Evolutionary conservation across 2,113 vertebrate species (phyloP).

Genomic region (Budorcas taxicolor): DNA sequence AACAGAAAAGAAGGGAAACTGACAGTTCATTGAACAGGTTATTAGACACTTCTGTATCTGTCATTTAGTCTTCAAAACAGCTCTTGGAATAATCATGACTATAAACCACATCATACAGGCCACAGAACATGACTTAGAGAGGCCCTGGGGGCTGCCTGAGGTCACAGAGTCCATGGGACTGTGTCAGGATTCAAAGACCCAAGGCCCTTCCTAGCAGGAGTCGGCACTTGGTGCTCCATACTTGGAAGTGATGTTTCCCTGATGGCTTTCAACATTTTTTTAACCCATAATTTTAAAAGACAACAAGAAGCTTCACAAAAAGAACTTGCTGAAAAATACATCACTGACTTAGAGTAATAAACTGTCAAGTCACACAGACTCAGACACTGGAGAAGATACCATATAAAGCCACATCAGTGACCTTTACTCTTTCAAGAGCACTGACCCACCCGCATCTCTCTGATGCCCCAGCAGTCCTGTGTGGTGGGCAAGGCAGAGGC

Average conservation of each 20-base stretch:
- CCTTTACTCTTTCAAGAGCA: neutral
- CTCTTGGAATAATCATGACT: neutral
- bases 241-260: neutral
- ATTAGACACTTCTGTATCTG: neutral
- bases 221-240: neutral
- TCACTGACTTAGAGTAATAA: neutral
- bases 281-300: neutral
- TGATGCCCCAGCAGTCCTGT: neutral
- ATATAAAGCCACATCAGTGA: neutral
- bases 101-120: neutral
- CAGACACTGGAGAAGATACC: neutral
- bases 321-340: neutral
- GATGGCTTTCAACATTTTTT: neutral
- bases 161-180: neutral
- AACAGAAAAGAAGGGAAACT: neutral
- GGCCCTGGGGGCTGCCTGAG: neutral
- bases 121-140: neutral
- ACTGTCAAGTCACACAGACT: neutral
- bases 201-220: neutral
- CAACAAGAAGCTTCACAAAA: neutral
- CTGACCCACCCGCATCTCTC: neutral
- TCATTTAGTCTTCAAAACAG: neutral
- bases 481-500: neutral
- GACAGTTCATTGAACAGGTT: neutral
- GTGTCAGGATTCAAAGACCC: neutral